Evolutionary conservation across 2,888 invertebrate genomes (phyloP).

Genomic region (Cephus sareptanus): DNA sequence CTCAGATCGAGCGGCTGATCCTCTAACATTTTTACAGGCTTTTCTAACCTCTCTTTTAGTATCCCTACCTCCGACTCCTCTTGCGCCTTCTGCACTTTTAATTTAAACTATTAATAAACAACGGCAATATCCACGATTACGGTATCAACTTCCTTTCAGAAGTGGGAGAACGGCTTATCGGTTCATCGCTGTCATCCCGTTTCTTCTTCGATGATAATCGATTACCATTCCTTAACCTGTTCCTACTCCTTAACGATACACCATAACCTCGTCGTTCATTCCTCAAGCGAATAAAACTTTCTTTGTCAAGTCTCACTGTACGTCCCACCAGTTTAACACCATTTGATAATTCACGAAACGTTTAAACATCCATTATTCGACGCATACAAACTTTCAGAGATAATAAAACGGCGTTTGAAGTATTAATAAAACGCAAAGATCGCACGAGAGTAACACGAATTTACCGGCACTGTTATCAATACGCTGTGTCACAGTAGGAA

Average conservation of each 20-base stretch:
- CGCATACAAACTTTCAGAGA: not conserved
- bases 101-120: not conserved
- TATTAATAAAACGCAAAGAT: constrained; percentile 32
- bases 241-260: not conserved
- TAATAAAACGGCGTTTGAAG: not conserved
- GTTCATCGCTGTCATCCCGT: not conserved
- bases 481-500: not conserved
- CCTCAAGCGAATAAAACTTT: not conserved
- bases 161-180: not conserved
- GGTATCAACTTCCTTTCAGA: not conserved
- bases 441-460: constrained; percentile 28
- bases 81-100: not conserved
- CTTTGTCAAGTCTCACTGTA: not conserved
- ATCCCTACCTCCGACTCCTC: not conserved
- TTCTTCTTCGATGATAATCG: not conserved
- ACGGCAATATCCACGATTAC: not conserved
- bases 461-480: constrained; percentile 25
- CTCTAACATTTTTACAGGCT: constrained; percentile 61
- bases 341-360: not conserved
- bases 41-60: not conserved
- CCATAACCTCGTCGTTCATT: not conserved
- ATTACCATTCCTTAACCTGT: not conserved
- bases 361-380: not conserved
- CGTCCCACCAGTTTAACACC: not conserved
- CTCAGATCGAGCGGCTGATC: constrained; percentile 86